Conservation (phyloP, 1,140 invertebrate genomes). For the Popillia japonica region DNA sequence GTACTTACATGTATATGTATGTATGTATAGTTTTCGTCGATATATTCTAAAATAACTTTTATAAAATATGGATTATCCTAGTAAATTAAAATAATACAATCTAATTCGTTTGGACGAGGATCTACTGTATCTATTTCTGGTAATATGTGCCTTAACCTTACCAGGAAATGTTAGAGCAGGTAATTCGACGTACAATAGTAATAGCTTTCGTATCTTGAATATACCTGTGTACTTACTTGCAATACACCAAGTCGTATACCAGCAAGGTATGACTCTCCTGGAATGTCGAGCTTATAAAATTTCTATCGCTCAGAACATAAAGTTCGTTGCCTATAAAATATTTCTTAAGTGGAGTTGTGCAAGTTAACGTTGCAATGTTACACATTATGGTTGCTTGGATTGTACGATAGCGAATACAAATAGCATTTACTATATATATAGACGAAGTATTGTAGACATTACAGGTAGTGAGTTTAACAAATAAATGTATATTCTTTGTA, state of each 20-base stretch:
- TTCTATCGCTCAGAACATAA: neutral
- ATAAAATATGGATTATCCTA: too few species aligned
- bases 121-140: neutral
- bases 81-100: too few species aligned
- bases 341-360: neutral
- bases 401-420: neutral
- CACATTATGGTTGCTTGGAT: neutral
- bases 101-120: too few species aligned
- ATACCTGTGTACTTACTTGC: too few species aligned
- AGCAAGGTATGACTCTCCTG: constrained; percentile 1
- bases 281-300: neutral
- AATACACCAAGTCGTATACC: too few species aligned
- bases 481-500: neutral
- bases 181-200: constrained; percentile 13
- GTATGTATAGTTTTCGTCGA: too few species aligned
- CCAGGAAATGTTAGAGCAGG: constrained; percentile 4
- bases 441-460: too few species aligned
- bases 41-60: too few species aligned
- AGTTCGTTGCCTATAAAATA: neutral
- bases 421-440: neutral
- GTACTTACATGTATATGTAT: too few species aligned
- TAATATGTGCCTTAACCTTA: neutral
- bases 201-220: neutral
- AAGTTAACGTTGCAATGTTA: neutral
- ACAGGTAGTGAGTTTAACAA: neutral